Conservation (phyloP, 2,888 invertebrate species). For the Sinopyrophorus schimmeli region DNA sequence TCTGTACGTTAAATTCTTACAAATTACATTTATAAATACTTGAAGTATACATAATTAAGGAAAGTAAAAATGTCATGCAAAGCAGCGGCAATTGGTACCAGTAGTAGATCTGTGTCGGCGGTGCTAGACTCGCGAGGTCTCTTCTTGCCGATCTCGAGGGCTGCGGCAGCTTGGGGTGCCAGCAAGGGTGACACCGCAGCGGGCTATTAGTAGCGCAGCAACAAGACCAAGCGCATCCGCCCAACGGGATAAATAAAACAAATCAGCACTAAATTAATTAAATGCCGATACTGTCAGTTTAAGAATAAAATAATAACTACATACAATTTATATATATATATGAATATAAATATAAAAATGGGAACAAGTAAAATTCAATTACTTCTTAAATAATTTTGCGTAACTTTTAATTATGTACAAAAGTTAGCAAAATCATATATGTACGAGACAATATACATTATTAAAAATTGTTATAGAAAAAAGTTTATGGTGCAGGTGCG, state of each 20-base stretch:
- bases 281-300: conserved; percentile 32
- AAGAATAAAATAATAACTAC: conserved; percentile 28
- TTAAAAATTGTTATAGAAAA: conserved; percentile 11
- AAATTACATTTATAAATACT: neutral
- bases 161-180: conserved; percentile 68
- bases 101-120: conserved; percentile 87
- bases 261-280: conserved; percentile 56
- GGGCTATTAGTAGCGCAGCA: conserved; percentile 59
- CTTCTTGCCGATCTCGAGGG: conserved; percentile 93
- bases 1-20: neutral
- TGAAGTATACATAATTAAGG: conserved; percentile 30
- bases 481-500: conserved; percentile 41
- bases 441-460: conserved; percentile 20
- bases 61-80: conserved; percentile 63
- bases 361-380: neutral
- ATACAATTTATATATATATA: too few species aligned
- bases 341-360: neutral
- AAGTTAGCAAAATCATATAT: neutral
- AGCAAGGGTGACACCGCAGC: conserved; percentile 63
- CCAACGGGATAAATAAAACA: conserved; percentile 56
- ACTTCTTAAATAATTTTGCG: too few species aligned
- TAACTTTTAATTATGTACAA: neutral
- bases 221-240: conserved; percentile 57
- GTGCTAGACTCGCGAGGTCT: conserved; percentile 79
- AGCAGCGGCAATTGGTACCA: conserved; percentile 76